Conservation (phyloP, 1,140 invertebrate genomes). For the Drosophila nannoptera region DNA sequence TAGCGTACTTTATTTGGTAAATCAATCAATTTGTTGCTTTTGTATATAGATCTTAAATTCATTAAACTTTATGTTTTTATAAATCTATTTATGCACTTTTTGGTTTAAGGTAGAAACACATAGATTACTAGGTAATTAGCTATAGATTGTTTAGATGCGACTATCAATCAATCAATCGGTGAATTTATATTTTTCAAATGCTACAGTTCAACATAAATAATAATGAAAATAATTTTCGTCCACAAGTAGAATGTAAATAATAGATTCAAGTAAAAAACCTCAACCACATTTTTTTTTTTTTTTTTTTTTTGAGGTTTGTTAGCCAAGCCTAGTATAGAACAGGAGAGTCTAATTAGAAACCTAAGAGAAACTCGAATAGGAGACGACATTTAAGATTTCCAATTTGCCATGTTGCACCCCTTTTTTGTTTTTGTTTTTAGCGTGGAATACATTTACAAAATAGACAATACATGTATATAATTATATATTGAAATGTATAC, state of each 20-base stretch:
- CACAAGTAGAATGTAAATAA: too few relatives aligned
- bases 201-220: slow-evolving; percentile 10
- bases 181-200: slow-evolving; percentile 36
- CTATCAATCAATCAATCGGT: slow-evolving; percentile 9
- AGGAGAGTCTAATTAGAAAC: not conserved
- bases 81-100: slow-evolving; percentile 26
- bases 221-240: too few relatives aligned
- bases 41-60: slow-evolving; percentile 21
- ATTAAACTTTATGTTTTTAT: slow-evolving; percentile 26
- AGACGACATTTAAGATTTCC: slow-evolving; percentile 6
- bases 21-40: slow-evolving; percentile 18
- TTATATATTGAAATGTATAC: slow-evolving; percentile 44
- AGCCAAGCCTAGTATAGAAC: too few relatives aligned
- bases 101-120: slow-evolving; percentile 30
- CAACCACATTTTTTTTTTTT: too few relatives aligned
- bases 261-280: too few relatives aligned
- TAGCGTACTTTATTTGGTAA: slow-evolving; percentile 29
- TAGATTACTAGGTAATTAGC: slow-evolving; percentile 31
- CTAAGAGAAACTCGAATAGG: slow-evolving; percentile 5
- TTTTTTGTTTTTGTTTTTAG: too few relatives aligned
- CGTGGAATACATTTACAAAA: slow-evolving; percentile 58
- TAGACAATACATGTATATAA: slow-evolving; percentile 41
- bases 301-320: too few relatives aligned
- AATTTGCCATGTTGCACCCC: slow-evolving; percentile 28
- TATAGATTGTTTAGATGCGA: slow-evolving; percentile 26